Conservation (phyloP, 1,140 invertebrate species). For the Thaumatotibia leucotreta region DNA sequence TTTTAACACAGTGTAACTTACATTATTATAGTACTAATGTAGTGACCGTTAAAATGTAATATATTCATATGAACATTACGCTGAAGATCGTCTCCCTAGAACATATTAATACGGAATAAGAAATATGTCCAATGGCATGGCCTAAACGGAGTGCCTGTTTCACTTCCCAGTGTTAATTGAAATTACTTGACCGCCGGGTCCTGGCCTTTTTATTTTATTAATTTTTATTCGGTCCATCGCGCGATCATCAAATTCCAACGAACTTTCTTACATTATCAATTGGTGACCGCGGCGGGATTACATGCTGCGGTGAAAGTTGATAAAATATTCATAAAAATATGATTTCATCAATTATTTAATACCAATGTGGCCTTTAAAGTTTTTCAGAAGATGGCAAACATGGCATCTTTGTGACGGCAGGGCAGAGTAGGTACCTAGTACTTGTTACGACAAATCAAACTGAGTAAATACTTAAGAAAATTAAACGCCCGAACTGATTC, state of each 20-base stretch:
- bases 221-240: slow-evolving; percentile 53
- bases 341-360: neutral
- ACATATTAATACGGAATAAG: neutral
- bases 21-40: too few species aligned
- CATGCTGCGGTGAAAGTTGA: slow-evolving; percentile 26
- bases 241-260: slow-evolving; percentile 51
- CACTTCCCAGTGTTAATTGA: slow-evolving; percentile 68
- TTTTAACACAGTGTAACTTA: too few species aligned
- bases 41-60: too few species aligned
- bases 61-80: neutral
- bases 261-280: slow-evolving; percentile 60
- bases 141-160: slow-evolving; percentile 25
- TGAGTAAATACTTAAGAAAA: too few species aligned
- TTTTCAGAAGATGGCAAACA: neutral
- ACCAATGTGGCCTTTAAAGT: neutral
- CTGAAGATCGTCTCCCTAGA: neutral
- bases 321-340: neutral
- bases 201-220: slow-evolving; percentile 51
- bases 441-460: too few species aligned
- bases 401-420: neutral
- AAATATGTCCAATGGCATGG: neutral
- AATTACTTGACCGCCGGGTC: slow-evolving; percentile 52
- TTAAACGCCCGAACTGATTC: too few species aligned
- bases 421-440: too few species aligned
- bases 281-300: slow-evolving; percentile 37